Evolutionary conservation across 1,140 invertebrate species (phyloP).

Genomic region (Parapsyche elsis): DNA sequence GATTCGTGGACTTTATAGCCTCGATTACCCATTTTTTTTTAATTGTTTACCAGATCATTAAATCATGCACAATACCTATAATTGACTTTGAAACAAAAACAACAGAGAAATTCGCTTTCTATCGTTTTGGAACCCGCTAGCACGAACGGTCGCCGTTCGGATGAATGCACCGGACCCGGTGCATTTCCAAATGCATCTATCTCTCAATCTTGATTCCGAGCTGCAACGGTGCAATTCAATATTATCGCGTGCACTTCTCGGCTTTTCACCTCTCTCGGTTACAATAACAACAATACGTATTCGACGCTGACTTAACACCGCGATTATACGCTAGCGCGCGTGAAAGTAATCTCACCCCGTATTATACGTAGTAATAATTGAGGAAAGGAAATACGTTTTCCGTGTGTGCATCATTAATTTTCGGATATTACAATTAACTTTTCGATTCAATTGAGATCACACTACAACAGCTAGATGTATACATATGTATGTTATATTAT

Average conservation of each 20-base stretch:
- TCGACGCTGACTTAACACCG: neutral
- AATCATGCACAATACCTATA: conserved; percentile 26
- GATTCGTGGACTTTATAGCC: neutral
- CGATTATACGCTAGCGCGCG: neutral
- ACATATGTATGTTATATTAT: too few species aligned
- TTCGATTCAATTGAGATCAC: too few species aligned
- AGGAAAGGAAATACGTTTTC: neutral
- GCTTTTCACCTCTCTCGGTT: conserved; percentile 3
- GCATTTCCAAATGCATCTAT: conserved; percentile 20
- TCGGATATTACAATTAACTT: too few species aligned
- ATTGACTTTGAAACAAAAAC: conserved; percentile 20
- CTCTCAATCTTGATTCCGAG: conserved; percentile 2
- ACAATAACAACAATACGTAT: conserved; percentile 3
- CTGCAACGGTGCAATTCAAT: neutral
- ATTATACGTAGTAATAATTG: neutral
- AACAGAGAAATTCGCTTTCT: conserved; percentile 52
- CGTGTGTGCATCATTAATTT: neutral
- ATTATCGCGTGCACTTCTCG: conserved; percentile 20
- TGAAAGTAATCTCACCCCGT: conserved; percentile 21
- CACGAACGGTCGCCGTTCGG: neutral
- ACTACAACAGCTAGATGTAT: too few species aligned
- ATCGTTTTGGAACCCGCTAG: neutral
- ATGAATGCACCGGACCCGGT: neutral
- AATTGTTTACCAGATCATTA: neutral
- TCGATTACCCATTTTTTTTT: neutral